phyloP scores from a whole-genome alignment of 2,888 invertebrate genomes.

The Empis livida region DNA sequence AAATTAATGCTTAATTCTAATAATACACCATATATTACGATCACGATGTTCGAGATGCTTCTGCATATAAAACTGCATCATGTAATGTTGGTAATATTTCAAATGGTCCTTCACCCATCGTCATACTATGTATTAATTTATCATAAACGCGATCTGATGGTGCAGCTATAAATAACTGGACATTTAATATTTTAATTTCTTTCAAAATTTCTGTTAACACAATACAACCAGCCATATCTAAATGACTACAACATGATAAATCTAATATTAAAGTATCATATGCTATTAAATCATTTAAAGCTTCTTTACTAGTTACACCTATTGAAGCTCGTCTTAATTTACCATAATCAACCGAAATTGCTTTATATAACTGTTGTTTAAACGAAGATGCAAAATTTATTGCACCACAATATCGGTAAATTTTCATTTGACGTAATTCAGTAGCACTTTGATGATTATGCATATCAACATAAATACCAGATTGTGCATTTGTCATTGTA shows the following conservation, averaged over 20 bases:
- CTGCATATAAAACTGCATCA: conserved; percentile 44
- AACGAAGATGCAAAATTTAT: conserved; percentile 55
- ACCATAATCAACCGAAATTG: conserved; percentile 39
- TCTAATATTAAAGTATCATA: conserved; percentile 41
- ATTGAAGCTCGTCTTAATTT: conserved; percentile 18
- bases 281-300: not conserved
- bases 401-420: conserved; percentile 54
- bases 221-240: conserved; percentile 51
- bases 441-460: conserved; percentile 48
- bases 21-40: too few relatives aligned
- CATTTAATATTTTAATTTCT: conserved; percentile 40
- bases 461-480: conserved; percentile 52
- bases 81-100: conserved; percentile 48
- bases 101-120: conserved; percentile 32
- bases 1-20: too few relatives aligned
- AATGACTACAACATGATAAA: conserved; percentile 47
- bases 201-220: conserved; percentile 40
- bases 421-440: conserved; percentile 49
- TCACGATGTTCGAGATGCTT: conserved; percentile 27
- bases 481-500: conserved; percentile 46
- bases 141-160: conserved; percentile 39
- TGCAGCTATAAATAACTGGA: conserved; percentile 42
- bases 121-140: conserved; percentile 29
- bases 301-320: conserved; percentile 8
- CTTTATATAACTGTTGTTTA: conserved; percentile 39